phyloP scores from a whole-genome alignment of 2,113 vertebrate genomes.

The Muntiacus muntjak region DNA sequence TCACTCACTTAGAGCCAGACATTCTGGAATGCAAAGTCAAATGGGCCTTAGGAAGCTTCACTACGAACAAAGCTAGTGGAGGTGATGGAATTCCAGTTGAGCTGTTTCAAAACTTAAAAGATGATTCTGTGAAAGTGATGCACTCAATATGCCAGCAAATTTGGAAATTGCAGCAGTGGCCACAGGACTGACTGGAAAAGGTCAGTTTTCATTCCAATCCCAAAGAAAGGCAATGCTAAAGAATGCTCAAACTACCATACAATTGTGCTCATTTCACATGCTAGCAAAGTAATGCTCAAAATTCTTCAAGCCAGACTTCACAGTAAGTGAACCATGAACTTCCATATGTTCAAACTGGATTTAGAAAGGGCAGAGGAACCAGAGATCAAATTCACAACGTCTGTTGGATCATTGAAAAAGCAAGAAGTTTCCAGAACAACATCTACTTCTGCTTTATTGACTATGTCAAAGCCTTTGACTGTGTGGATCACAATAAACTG shows the following conservation, averaged over 20 bases:
- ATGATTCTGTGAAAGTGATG: neutral
- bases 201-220: neutral
- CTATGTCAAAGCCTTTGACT: neutral
- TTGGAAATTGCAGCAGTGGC: neutral
- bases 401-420: too few relatives aligned
- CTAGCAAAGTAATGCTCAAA: neutral
- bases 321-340: neutral
- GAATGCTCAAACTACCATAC: neutral
- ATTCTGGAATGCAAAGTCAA: neutral
- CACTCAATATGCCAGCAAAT: neutral
- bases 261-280: neutral
- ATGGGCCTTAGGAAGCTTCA: neutral
- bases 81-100: neutral
- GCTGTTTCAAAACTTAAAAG: neutral
- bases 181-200: neutral
- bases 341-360: neutral
- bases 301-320: neutral
- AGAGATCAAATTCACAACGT: neutral
- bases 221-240: neutral
- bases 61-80: neutral
- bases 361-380: neutral
- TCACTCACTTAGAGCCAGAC: neutral
- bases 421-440: too few relatives aligned
- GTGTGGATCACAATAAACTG: neutral
- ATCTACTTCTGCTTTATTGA: neutral